These are phyloP conservation scores for Fundulus diaphanus DNA, from an alignment of 2,797 vertebrate species.

Conservation along the genomic window DNA sequence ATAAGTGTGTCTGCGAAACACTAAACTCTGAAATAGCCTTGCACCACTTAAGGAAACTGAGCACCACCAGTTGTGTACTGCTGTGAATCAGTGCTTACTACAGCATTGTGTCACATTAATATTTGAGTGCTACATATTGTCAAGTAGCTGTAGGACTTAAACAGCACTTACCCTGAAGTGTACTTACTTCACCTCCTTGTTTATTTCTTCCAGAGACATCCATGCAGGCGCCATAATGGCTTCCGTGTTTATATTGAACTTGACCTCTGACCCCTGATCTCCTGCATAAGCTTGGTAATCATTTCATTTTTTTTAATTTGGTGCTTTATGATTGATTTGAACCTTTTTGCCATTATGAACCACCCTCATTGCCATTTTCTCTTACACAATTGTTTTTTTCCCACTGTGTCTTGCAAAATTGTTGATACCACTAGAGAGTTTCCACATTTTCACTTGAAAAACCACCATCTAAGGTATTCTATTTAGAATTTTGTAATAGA, in stretches of 20 bases:
- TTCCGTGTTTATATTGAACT: constrained; percentile 99
- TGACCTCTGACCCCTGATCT: constrained; percentile 99
- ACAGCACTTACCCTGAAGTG: constrained; percentile 78
- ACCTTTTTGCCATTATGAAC: constrained; percentile 70
- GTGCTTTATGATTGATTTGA: constrained; percentile 83
- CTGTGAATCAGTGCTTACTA: constrained; percentile 76
- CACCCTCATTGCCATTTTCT: constrained; percentile 56
- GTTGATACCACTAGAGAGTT: not conserved
- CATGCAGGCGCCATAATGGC: constrained; percentile 91
- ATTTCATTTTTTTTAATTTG: constrained; percentile 99
- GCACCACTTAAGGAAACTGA: constrained; percentile 73
- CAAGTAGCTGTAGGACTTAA: constrained; percentile 77
- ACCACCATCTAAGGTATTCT: not conserved
- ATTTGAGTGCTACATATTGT: constrained; percentile 81
- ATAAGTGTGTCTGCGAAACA: constrained; percentile 74
- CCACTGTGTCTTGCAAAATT: not conserved
- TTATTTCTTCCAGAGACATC: constrained; percentile 99
- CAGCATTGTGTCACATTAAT: constrained; percentile 80
- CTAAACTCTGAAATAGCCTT: constrained; percentile 75
- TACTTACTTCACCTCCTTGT: constrained; percentile 95
- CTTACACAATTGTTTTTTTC: constrained; percentile 31
- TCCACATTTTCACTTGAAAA: not conserved
- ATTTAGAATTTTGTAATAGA: not conserved
- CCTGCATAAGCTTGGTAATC: constrained; percentile 99
- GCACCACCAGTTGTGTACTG: constrained; percentile 53